phyloP scores from a whole-genome alignment of 2,888 invertebrate genomes.

The Ophioninae sp. region DNA sequence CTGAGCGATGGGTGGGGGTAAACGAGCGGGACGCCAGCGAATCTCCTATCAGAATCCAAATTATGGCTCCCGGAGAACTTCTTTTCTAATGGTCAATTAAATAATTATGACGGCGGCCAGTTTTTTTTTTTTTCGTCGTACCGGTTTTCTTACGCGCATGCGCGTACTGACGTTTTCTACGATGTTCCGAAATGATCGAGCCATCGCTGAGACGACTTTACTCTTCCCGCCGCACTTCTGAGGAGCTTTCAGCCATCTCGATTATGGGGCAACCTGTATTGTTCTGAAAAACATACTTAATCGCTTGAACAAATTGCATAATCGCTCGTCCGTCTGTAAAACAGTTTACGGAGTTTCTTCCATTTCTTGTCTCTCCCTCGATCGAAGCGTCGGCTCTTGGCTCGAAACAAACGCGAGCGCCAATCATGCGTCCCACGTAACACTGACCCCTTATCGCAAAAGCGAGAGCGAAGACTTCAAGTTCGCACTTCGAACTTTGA shows the following conservation, averaged over 20 bases:
- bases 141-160: too few species aligned
- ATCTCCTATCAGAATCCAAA: background rate
- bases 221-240: slow-evolving; percentile 27
- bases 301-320: slow-evolving; percentile 51
- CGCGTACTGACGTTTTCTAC: background rate
- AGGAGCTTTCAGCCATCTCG: slow-evolving; percentile 39
- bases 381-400: background rate
- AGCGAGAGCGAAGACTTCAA: background rate
- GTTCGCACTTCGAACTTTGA: background rate
- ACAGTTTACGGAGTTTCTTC: background rate
- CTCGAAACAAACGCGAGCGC: slow-evolving; percentile 6
- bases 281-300: slow-evolving; percentile 41
- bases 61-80: too few species aligned
- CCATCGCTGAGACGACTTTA: slow-evolving; percentile 1
- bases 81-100: too few species aligned
- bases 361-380: background rate
- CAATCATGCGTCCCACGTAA: slow-evolving; percentile 52
- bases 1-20: background rate
- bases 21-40: background rate
- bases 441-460: slow-evolving; percentile 53
- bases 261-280: slow-evolving; percentile 47
- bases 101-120: too few species aligned
- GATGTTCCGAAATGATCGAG: slow-evolving; percentile 6
- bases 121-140: too few species aligned
- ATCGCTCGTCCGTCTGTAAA: slow-evolving; percentile 33